Evolutionary conservation across 1,140 invertebrate genomes (phyloP), one percentile per base, ranked within the genome.

Genomic region (Kradibia gibbosae): DNA sequence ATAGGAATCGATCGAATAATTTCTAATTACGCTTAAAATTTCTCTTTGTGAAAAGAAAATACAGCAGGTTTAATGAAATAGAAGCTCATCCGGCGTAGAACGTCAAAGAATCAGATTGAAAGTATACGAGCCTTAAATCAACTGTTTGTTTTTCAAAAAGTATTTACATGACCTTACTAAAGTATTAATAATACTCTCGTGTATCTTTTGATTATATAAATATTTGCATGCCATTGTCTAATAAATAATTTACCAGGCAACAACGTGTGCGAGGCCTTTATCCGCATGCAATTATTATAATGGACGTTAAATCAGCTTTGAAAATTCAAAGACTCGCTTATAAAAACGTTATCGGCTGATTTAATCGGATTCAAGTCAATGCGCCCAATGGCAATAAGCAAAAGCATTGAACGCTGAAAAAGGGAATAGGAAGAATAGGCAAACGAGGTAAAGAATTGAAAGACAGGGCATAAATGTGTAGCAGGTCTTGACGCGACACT

Each of bases 401-500:
- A 70, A 45, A 34, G 67, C 39, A 70, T 25, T 17, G n/a, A 70
- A n/a, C 34, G 2, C 25, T 42, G 62, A 22, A 48, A 48, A 1
- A 48, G 20, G 15, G 13, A 48, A 39, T 28, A 28, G 0, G 39
- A 71, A 20, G 13, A 48, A 48, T 2, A 28, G 70, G 5, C n/a
- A 22, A 15, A 67, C 13, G 3, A 17, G 17, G 22, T n/a, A 31
- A 48, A 28, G 42, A 8, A 28, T 22, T 4, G n/a, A 67, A 31
- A 17, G 7, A 31, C 57, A 3, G 53, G 10, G 28, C 31, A n/a
- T 67, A 39, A 67, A 36, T 42, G 22, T 0, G 36, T 36, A 1
- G n/a, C 70, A n/a, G 10, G 39, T 25, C 39, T 81, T 50, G 81
- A 75, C 81, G 82, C 82, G 80, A 73, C 75, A 83, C 84, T 85